Base-by-base conservation (phyloP, 2,888 invertebrate species). In the Branchellion lobata region DNA sequence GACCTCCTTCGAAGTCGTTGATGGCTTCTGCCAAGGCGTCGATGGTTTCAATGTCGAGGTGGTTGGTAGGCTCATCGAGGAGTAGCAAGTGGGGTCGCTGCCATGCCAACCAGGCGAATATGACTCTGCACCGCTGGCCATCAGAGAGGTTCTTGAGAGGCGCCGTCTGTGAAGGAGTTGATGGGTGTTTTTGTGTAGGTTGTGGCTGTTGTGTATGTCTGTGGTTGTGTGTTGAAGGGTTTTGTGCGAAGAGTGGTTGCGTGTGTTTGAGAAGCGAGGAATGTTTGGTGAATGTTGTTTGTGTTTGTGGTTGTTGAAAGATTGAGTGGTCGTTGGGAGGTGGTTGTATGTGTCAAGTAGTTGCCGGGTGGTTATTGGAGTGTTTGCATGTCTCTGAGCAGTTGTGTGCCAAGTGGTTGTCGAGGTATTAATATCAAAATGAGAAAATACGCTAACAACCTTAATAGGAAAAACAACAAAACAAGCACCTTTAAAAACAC, bases 41-140 rank as follows among this genome's bases (percentile, higher is more conserved):
- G 83, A 99, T 99, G 0, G 97, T 98, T 83, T 89, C 89, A 65
- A 89, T 87, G 82, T 88, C 88, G 81, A 88, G 83, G 82, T 87
- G 88, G 83, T 88, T 89, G 36, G 88, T 88, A 77, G 89, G 89
- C 86, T 90, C 90, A 87, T 93, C 93, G 73, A 90, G 85, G 24
- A 90, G 89, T 27, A 99, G 89, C 84, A 99, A 89, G 89, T 99
- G 98, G 0, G 98, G 98, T 11, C 92, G 92, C 89, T 97, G 96
- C 94, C 95, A 96, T 5, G 99, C 96, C 81, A 99, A 89, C 94
- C 95, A 99, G 24, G 98, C 98, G 89, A 99, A 99, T 81, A 97
- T 97, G 0, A 99, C 97, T 83, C 99, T 92, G 88, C 99, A 99
- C 51, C 97, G 91, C 89, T 99, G 99, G 1, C 99, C 99, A 88